Conservation (phyloP, 2,113 vertebrate genomes). For the Rhombomys opimus region DNA sequence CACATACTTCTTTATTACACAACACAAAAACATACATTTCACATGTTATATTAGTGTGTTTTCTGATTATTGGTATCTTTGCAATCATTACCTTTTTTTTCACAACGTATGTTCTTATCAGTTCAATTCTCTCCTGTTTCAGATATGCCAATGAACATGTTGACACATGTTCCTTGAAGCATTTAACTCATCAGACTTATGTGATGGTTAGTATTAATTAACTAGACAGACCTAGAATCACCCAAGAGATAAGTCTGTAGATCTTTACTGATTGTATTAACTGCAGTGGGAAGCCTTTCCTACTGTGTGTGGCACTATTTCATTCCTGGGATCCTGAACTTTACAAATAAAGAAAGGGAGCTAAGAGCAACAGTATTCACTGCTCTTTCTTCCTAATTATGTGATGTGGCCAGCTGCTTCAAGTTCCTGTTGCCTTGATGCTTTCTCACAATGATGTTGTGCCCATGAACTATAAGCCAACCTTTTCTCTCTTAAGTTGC, state of each 20-base stretch:
- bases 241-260: background rate
- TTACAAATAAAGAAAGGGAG: too few species aligned
- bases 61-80: background rate
- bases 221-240: background rate
- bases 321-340: background rate
- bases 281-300: too few species aligned
- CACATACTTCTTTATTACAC: background rate
- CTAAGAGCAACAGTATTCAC: background rate
- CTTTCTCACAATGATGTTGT: background rate
- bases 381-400: too few species aligned
- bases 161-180: background rate
- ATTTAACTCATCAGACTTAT: background rate
- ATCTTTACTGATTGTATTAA: background rate
- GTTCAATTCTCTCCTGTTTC: background rate
- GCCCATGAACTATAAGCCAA: background rate
- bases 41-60: accelerated
- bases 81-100: background rate
- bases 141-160: background rate
- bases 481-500: too few species aligned
- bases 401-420: background rate
- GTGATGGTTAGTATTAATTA: background rate
- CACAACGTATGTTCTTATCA: background rate
- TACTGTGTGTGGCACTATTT: background rate
- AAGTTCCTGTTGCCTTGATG: background rate
- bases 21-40: background rate